phyloP scores from a whole-genome alignment of 2,113 vertebrate genomes.

The Leucopsar rothschildi region DNA sequence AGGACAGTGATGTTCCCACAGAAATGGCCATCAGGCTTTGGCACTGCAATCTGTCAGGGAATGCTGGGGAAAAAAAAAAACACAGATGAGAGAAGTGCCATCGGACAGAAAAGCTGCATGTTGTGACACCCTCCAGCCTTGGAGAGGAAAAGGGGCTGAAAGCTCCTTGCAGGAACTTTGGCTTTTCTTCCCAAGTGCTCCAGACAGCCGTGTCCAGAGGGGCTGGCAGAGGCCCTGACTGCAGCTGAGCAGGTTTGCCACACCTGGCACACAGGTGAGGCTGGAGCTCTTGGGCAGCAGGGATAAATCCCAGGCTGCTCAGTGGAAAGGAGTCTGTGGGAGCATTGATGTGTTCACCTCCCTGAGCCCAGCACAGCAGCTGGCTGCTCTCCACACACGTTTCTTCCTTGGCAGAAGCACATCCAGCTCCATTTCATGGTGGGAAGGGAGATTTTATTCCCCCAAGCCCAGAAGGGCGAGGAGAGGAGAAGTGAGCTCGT shows the following conservation, averaged over 20 bases:
- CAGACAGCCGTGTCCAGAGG: not conserved
- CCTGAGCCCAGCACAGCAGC: not conserved
- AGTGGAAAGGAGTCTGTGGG: accelerated
- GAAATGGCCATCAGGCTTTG: not conserved
- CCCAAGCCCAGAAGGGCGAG: not conserved
- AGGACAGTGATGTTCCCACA: not conserved
- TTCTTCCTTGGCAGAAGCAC: not conserved
- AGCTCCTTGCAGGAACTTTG: not conserved
- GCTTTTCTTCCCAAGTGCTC: not conserved
- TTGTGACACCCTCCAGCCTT: not conserved
- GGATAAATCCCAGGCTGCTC: not conserved
- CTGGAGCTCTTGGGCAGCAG: not conserved
- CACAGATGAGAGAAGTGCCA: not conserved
- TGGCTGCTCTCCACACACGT: not conserved
- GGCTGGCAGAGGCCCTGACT: not conserved
- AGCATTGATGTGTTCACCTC: not conserved
- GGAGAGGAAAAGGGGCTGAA: not conserved
- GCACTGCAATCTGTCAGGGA: not conserved
- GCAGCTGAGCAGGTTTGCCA: not conserved
- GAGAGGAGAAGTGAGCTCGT: not conserved
- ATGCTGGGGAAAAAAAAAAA: not conserved
- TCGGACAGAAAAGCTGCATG: not conserved
- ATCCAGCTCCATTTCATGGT: not conserved
- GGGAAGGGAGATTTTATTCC: not conserved
- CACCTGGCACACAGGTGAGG: not conserved